A percentile compares a stretch with the other conserved stretches of the same genome.
phyloP scores from a whole-genome alignment of 2,888 invertebrate genomes.

The Sicus ferrugineus region DNA sequence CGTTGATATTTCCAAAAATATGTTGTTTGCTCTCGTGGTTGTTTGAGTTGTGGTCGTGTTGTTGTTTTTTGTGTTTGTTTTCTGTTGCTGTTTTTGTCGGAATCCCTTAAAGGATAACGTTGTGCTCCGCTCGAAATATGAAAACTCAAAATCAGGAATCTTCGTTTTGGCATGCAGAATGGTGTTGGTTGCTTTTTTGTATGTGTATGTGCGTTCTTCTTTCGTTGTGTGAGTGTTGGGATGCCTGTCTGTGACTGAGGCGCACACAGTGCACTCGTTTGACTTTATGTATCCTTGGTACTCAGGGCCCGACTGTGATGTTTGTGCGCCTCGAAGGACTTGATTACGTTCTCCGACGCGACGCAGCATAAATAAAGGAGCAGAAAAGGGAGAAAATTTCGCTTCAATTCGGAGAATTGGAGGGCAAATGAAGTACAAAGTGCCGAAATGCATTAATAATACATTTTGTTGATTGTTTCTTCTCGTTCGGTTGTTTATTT shows the following conservation, averaged over 20 bases:
- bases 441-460: conserved; percentile 16
- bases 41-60: conserved; percentile 1
- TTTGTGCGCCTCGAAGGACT: conserved; percentile 1
- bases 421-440: neutral
- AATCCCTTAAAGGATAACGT: conserved; percentile 27
- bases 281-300: neutral
- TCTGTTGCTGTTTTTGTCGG: neutral
- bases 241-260: neutral
- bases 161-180: conserved; percentile 8
- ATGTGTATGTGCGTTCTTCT: neutral
- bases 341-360: conserved; percentile 15
- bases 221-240: too few relatives aligned
- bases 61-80: neutral
- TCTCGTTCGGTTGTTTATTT: neutral
- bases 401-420: neutral
- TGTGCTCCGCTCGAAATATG: conserved; percentile 2
- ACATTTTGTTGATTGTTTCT: neutral
- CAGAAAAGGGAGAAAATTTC: conserved; percentile 1
- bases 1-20: conserved; percentile 30
- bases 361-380: neutral
- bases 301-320: neutral
- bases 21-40: conserved; percentile 24
- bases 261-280: neutral
- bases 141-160: conserved; percentile 24
- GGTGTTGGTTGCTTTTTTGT: neutral